phyloP scores from a whole-genome alignment of 2,113 vertebrate species.

The Oreochromis niloticus region DNA sequence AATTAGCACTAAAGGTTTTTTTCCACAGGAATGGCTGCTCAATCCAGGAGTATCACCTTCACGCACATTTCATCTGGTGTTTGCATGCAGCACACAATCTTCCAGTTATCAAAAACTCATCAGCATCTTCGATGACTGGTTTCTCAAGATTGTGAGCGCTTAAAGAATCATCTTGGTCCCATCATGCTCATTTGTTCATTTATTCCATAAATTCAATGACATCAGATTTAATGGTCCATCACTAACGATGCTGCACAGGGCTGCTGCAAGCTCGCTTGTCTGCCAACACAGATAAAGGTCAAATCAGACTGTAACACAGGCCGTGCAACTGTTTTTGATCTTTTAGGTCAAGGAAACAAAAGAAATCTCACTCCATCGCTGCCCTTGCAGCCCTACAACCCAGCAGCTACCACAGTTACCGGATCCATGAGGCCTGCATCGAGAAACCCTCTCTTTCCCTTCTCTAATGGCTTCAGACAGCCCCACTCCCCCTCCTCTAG shows the following conservation, averaged over 20 bases:
- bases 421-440: conserved; percentile 37
- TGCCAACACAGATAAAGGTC: background rate
- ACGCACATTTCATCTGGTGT: background rate
- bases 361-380: conserved; percentile 23
- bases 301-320: background rate
- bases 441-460: conserved; percentile 38
- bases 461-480: conserved; percentile 48
- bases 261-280: conserved; percentile 18
- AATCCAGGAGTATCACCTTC: background rate
- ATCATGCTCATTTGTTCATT: background rate
- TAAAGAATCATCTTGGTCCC: background rate
- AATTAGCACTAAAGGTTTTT: background rate
- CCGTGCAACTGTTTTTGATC: conserved; percentile 51
- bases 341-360: conserved; percentile 57
- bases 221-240: background rate
- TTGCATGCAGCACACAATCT: conserved; percentile 37
- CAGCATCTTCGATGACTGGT: conserved; percentile 17
- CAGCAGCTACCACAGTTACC: background rate
- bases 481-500: conserved; percentile 39
- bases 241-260: conserved; percentile 34
- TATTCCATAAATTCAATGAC: background rate
- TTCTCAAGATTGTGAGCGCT: conserved; percentile 21
- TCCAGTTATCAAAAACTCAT: conserved; percentile 12
- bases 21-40: conserved; percentile 40
- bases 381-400: conserved; percentile 32